phyloP scores from a whole-genome alignment of 2,797 vertebrate genomes.

The Lerista edwardsae region DNA sequence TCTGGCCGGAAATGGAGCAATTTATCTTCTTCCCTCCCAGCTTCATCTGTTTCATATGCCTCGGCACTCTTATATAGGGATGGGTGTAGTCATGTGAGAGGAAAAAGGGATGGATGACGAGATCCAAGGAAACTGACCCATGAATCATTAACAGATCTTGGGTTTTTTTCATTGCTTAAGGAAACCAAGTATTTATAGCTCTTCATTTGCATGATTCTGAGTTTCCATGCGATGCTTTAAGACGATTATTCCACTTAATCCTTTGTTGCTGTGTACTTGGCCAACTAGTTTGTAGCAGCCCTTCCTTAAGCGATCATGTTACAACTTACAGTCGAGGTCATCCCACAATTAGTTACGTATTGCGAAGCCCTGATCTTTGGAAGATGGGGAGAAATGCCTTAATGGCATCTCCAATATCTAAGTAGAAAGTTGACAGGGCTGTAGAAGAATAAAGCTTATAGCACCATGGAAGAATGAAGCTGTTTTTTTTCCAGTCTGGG shows the following conservation, averaged over 20 bases:
- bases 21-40: neutral
- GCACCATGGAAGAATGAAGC: neutral
- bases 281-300: conserved; percentile 13
- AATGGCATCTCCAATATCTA: neutral
- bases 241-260: conserved; percentile 32
- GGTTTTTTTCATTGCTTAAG: conserved; percentile 26
- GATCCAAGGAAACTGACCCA: conserved; percentile 28
- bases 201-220: conserved; percentile 27
- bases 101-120: conserved; percentile 4
- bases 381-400: neutral
- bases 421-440: neutral
- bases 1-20: neutral
- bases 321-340: conserved; percentile 17
- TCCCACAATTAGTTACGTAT: neutral
- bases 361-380: neutral
- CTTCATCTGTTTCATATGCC: neutral
- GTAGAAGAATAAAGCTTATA: too few relatives aligned
- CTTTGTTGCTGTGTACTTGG: conserved; percentile 26
- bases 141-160: conserved; percentile 27
- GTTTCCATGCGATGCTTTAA: conserved; percentile 40
- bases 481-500: neutral
- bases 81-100: neutral
- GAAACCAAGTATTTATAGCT: conserved; percentile 35
- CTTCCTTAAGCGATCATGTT: conserved; percentile 10
- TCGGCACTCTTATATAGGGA: neutral